Evolutionary conservation across 2,888 invertebrate species (phyloP).

Genomic region (Platypus cylindrus): DNA sequence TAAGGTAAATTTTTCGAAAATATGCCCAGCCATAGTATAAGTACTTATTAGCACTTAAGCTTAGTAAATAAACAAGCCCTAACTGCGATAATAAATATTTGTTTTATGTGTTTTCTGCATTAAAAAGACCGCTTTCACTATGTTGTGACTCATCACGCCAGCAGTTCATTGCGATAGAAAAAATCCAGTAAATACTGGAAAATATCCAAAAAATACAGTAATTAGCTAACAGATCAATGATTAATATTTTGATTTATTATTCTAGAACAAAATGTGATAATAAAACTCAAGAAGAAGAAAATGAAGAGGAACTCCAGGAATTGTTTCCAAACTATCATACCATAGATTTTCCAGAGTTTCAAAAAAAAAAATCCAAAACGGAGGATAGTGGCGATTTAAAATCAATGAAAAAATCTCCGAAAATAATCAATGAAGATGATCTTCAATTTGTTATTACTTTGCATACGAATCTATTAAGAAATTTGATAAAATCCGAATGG

Average conservation of each 20-base stretch:
- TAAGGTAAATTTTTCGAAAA: constrained; percentile 48
- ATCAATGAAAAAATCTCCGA: background rate
- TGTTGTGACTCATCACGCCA: no score
- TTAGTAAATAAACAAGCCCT: no score
- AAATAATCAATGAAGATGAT: constrained; percentile 39
- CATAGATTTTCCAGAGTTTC: constrained; percentile 56
- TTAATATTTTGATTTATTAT: no score
- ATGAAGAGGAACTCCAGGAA: constrained; percentile 49
- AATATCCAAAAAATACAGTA: no score
- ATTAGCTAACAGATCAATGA: no score
- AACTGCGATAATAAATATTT: no score
- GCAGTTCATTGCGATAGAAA: no score
- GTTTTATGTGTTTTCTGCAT: no score
- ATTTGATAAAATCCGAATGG: constrained; percentile 50
- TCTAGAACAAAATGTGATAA: constrained; percentile 49
- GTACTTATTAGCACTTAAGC: no score
- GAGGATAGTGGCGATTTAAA: constrained; percentile 16
- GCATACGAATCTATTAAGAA: constrained; percentile 46
- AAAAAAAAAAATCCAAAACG: constrained; percentile 18
- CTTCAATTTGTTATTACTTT: constrained; percentile 46
- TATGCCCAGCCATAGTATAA: no score
- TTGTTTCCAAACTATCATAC: constrained; percentile 59
- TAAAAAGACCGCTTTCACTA: no score
- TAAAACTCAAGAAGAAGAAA: constrained; percentile 55
- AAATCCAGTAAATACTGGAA: no score